Conservation (phyloP, 2,888 invertebrate species). For the Agonopterix alstromeriana region DNA sequence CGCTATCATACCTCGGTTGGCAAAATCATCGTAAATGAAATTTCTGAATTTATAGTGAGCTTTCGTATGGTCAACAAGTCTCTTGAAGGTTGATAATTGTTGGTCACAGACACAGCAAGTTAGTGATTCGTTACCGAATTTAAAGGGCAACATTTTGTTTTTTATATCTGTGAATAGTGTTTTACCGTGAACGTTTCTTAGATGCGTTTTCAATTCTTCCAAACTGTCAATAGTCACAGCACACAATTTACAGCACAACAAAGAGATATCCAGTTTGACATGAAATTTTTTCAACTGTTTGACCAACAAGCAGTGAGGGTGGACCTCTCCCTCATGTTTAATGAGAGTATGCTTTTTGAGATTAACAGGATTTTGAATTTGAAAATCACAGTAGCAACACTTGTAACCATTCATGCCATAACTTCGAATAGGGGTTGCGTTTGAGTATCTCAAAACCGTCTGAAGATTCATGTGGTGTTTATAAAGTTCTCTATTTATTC, state of each 20-base stretch:
- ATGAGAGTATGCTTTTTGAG: constrained; percentile 1
- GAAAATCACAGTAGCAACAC: constrained; percentile 1
- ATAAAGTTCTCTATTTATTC: neutral
- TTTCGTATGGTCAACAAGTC: constrained; percentile 19
- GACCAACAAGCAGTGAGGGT: neutral
- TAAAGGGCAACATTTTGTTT: constrained; percentile 40
- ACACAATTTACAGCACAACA: constrained; percentile 26
- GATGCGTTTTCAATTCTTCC: constrained; percentile 23
- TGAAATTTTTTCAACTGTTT: neutral
- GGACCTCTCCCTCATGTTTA: neutral
- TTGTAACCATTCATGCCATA: constrained; percentile 3
- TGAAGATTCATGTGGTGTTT: neutral
- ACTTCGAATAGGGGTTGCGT: constrained; percentile 4
- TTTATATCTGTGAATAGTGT: constrained; percentile 23
- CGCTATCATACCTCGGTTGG: neutral
- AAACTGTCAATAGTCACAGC: constrained; percentile 14
- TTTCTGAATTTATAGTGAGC: constrained; percentile 11
- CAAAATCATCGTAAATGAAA: constrained; percentile 8
- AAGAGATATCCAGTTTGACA: constrained; percentile 43
- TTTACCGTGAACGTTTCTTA: constrained; percentile 19
- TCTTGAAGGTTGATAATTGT: constrained; percentile 24
- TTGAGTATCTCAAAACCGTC: constrained; percentile 6
- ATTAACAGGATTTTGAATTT: neutral
- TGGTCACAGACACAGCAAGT: constrained; percentile 22
- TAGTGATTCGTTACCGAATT: constrained; percentile 25